phyloP scores from a whole-genome alignment of 2,797 vertebrate species.

The Nyctibius grandis region DNA sequence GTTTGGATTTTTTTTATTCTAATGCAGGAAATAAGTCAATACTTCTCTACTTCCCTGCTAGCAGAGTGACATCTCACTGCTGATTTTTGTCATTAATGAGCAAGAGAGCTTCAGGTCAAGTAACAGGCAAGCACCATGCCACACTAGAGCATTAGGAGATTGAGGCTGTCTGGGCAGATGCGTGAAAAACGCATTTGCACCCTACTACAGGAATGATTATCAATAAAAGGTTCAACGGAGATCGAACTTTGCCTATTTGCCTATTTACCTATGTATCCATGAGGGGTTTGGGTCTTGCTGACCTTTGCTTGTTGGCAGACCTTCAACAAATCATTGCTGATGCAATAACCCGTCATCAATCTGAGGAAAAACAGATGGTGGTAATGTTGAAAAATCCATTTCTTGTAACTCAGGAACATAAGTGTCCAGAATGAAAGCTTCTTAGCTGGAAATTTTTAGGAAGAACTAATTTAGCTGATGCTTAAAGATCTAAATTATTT shows the following conservation, averaged over 20 bases:
- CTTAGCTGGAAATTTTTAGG: neutral
- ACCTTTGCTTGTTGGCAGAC: neutral
- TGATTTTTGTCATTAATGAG: neutral
- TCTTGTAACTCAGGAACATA: neutral
- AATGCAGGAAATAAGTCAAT: neutral
- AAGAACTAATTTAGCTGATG: neutral
- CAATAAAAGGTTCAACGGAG: neutral
- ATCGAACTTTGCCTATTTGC: neutral
- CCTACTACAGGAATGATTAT: neutral
- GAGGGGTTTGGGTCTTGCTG: neutral
- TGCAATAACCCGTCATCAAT: neutral
- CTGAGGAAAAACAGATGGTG: neutral
- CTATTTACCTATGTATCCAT: neutral
- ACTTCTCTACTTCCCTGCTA: neutral
- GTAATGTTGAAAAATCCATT: slow-evolving; percentile 15
- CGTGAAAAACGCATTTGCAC: neutral
- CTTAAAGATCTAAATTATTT: neutral
- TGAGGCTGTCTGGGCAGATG: neutral
- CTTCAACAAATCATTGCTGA: neutral
- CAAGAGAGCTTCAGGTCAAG: neutral
- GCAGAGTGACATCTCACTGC: neutral
- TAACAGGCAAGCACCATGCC: neutral
- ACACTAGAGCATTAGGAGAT: neutral
- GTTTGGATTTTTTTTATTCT: neutral
- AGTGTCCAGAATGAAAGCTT: neutral